Evolutionary conservation across 2,797 vertebrate species (phyloP), one percentile per base, ranked within the genome.

Genomic region (Squalus acanthias): DNA sequence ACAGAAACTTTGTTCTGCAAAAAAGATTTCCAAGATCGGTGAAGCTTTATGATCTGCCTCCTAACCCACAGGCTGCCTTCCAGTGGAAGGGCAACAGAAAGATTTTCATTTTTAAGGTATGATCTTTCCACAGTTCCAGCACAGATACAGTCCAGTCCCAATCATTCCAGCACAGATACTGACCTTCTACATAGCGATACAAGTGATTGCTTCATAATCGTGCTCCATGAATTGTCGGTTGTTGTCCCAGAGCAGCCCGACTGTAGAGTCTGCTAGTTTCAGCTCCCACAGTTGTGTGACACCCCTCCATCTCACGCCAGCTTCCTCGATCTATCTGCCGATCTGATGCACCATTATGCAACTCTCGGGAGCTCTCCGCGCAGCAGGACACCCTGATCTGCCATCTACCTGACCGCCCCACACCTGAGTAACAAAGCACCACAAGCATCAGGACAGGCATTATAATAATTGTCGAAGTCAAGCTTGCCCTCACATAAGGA

Each of bases 31-130:
- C 99, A 87, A 99, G 98, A 97, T 96, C 96, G 88, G 96, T 99
- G 96, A 98, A 97, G 96, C 97, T 97, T 67, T 67, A 67, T 67
- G 65, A 17, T 9, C 97, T 99, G 89, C 98, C 98, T 39, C 96
- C 97, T 7, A 98, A 98, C 96, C 97, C 99, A 0, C 98, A 98
- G 63, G 98, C 98, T 15, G 98, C 98, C 89, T 95, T 99, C 87
- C 99, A 98, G 96, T 98, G 98, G 97, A 97, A 98, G 96, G 97
- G 96, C 97, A 99, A 99, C 97, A 97, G 98, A 97, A 99, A 99
- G 97, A 97, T 99, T 63, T 97, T 99, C 97, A 98, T 99, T 63
- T 98, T 99, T 97, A 99, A 99, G 99, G 99, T 99, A 98, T 96
- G 97, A 24, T 91, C 50, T 91, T 63, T 63, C 46, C 88, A 53